Percentiles rank a stretch among this genome's conserved stretches.
These are phyloP conservation scores for Nixonia krombeini DNA, from an alignment of 1,140 invertebrate genomes.

Conservation along the genomic window DNA sequence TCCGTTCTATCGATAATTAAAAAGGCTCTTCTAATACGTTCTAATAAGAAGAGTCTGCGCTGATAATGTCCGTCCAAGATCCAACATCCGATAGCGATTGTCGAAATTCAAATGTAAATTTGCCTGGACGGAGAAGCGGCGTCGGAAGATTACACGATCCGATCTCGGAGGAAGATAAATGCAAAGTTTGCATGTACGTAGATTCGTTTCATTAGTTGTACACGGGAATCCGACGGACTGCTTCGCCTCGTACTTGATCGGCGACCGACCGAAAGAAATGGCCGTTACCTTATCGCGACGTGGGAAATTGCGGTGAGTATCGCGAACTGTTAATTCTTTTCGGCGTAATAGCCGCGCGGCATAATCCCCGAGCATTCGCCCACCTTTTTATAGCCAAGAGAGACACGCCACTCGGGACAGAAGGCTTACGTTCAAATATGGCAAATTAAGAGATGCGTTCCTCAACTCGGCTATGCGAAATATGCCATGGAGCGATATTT, in stretches of 20 bases:
- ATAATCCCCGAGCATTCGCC: too few relatives aligned
- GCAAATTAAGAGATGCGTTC: constrained; percentile 22
- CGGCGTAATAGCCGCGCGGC: too few relatives aligned
- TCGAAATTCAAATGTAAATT: constrained; percentile 56
- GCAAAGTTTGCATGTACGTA: constrained; percentile 57
- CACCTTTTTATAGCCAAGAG: too few relatives aligned
- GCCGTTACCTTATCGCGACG: too few relatives aligned
- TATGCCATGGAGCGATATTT: constrained; percentile 9
- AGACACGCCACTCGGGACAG: background rate
- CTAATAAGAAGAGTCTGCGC: too few relatives aligned
- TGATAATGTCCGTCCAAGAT: too few relatives aligned
- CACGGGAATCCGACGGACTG: constrained; percentile 22
- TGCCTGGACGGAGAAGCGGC: constrained; percentile 32
- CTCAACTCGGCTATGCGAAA: background rate
- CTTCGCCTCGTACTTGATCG: constrained; percentile 45
- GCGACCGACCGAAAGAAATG: constrained; percentile 31
- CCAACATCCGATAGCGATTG: too few relatives aligned
- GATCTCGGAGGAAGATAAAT: constrained; percentile 60
- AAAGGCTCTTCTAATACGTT: too few relatives aligned
- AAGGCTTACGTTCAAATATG: constrained; percentile 15
- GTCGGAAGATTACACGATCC: constrained; percentile 51
- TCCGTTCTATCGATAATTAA: too few relatives aligned
- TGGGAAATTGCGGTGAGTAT: too few relatives aligned
- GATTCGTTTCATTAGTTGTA: constrained; percentile 31
- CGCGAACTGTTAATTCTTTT: too few relatives aligned